Base-by-base conservation (phyloP, 2,888 invertebrate genomes). In the Polydrusus tereticollis region DNA sequence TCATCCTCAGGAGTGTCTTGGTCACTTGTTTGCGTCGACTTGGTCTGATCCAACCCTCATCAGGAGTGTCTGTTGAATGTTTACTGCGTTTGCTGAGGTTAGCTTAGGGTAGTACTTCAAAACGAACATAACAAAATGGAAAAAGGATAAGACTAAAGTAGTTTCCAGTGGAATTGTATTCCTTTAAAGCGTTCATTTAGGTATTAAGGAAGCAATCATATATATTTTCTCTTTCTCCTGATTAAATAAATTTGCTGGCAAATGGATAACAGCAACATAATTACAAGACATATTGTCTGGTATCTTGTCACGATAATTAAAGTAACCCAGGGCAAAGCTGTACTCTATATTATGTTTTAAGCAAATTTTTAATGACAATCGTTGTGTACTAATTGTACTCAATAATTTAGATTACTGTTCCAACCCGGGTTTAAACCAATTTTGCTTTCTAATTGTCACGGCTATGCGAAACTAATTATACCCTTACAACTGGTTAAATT, bases 391-490 rank as follows among this genome's bases (percentile, higher is more conserved):
- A 47, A 47, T 47, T 47, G 47, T 29, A 55, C 16, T 55, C 29
- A 29, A 55, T 55, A 55, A 55, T 55, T 55, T 55, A 29, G 10
- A 55, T 29, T 55, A 55, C 52, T 29, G 52, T 14, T 55, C 29
- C 18, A 55, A 29, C 29, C 29, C 10, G 29, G 29, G 52, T 33
- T 55, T 29, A 55, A 26, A 55, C 52, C 52, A 55, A 55, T 55
- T 55, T 55, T 55, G 52, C 52, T 29, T 55, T 55, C 52, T 55
- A 55, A 55, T 29, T 55, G 52, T 55, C 29, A 29, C 64, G 36
- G 55, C 52, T 50, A 55, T 64, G 55, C 64, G 64, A 64, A 36
- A 64, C 64, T 64, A 64, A 64, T 64, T 52, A 55, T 47, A 33
- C 16, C 21, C 21, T 38, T 52, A 55, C 55, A 50, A 52, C 55